Evolutionary conservation across 2,113 vertebrate genomes (phyloP), one percentile per base, ranked within the genome.

Genomic region (Empidonax alnorum): DNA sequence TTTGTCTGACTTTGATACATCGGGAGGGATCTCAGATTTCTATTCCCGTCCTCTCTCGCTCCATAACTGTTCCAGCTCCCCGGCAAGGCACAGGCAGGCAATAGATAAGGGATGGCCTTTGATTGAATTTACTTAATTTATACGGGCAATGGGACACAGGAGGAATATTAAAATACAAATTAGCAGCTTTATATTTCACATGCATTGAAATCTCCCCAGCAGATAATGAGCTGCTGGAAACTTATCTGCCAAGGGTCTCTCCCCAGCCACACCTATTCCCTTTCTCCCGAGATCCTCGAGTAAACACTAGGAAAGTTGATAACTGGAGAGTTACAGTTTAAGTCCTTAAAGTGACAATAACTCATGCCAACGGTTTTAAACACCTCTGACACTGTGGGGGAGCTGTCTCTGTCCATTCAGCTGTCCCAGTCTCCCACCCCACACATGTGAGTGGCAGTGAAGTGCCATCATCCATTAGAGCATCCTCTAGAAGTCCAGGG

Each of bases 101-200:
- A 44, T 33, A 97, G 97, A 97, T 97, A 97, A 97, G 87, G 80
- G 81, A 69, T 83, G 85, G 93, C 74, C 85, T 95, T 72, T 96
- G 95, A 97, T 93, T 96, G 96, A 94, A 97, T 97, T 97, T 93
- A 93, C 85, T 95, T 97, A 84, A 94, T 97, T 97, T 95, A 94
- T 95, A 93, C 1, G 4, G 84, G 50, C 12, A 46, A 95, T 58
- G 86, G 90, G 94, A 90, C 96, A 92, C 94, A 15, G 46, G 91
- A 96, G 96, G 90, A 93, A 96, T 96, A 97, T 97, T 95, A 97
- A 97, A 94, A 94, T 92, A 95, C 91, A 94, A 97, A 97, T 97
- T 96, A 97, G 95, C 80, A 44, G 96, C 87, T 94, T 96, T 90
- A 17, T 87, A 81, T 94, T 97, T 96, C 91, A 73, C 80, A 23